These are phyloP conservation scores for Hemichromis elongatus DNA, from an alignment of 2,113 vertebrate species.

Conservation along the genomic window DNA sequence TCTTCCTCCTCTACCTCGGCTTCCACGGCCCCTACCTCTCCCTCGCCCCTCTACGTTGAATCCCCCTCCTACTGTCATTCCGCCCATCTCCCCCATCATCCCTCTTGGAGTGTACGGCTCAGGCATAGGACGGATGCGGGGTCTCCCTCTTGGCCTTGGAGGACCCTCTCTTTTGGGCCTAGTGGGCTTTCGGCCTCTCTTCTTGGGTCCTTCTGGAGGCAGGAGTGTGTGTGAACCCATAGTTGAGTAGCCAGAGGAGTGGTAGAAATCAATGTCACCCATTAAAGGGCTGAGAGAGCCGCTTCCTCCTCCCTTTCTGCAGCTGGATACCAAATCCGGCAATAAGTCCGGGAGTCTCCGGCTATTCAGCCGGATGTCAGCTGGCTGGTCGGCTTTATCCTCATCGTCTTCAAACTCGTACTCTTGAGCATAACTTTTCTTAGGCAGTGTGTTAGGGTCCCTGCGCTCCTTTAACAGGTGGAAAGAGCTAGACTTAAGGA, in stretches of 20 bases:
- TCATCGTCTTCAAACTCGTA: slow-evolving; percentile 93
- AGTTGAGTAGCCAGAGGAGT: slow-evolving; percentile 75
- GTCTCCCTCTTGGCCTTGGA: slow-evolving; percentile 82
- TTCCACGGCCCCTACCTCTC: slow-evolving; percentile 69
- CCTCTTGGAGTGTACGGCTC: slow-evolving; percentile 74
- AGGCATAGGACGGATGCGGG: slow-evolving; percentile 84
- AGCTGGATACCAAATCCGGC: slow-evolving; percentile 91
- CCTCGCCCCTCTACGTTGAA: slow-evolving; percentile 56
- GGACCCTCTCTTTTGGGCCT: slow-evolving; percentile 90
- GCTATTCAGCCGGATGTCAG: slow-evolving; percentile 89
- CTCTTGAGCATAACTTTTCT: slow-evolving; percentile 91
- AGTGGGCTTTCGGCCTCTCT: slow-evolving; percentile 85
- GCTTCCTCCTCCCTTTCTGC: slow-evolving; percentile 74
- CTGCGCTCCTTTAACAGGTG: slow-evolving; percentile 86
- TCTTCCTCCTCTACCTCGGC: slow-evolving; percentile 68
- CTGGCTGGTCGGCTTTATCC: slow-evolving; percentile 87
- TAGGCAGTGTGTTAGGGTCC: slow-evolving; percentile 84
- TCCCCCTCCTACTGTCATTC: slow-evolving; percentile 51
- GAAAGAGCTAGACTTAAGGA: slow-evolving; percentile 89
- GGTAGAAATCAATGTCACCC: slow-evolving; percentile 87
- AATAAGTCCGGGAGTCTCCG: slow-evolving; percentile 83
- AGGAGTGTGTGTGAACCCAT: slow-evolving; percentile 68
- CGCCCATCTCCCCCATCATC: slow-evolving; percentile 71
- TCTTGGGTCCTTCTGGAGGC: slow-evolving; percentile 81
- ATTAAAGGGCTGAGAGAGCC: slow-evolving; percentile 85